phyloP scores from a whole-genome alignment of 1,140 invertebrate genomes.

The Hestina assimilis region DNA sequence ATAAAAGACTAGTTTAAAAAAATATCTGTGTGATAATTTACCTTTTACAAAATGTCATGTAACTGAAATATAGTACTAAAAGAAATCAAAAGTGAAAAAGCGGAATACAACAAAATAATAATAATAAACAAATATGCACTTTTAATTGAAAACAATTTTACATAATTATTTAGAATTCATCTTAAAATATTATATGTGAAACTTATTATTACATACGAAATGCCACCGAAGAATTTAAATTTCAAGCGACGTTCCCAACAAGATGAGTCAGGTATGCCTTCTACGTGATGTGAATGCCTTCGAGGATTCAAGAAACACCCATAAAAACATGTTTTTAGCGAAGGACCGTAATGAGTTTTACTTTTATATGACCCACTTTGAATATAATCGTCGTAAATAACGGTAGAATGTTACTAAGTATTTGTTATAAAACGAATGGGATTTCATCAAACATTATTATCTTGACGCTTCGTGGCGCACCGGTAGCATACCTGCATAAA shows the following conservation, averaged over 20 bases:
- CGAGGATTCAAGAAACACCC: slow-evolving; percentile 19
- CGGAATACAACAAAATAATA: too few species aligned
- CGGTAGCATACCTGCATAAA: too few species aligned
- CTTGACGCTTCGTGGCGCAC: too few species aligned
- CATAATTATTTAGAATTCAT: neutral
- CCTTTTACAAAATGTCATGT: too few species aligned
- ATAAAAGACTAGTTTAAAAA: too few species aligned
- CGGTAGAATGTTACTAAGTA: too few species aligned
- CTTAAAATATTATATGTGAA: neutral
- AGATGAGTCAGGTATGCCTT: slow-evolving; percentile 48
- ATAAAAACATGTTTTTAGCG: slow-evolving; percentile 30
- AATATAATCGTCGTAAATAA: slow-evolving; percentile 11
- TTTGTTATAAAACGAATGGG: too few species aligned
- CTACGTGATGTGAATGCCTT: slow-evolving; percentile 52
- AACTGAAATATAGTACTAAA: too few species aligned
- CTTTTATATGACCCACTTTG: slow-evolving; percentile 21
- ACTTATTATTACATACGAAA: slow-evolving; percentile 4
- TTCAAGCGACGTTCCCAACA: slow-evolving; percentile 36
- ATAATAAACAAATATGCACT: too few species aligned
- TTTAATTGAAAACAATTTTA: neutral
- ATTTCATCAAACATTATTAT: too few species aligned
- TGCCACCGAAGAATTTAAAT: slow-evolving; percentile 44
- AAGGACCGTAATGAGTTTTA: slow-evolving; percentile 26
- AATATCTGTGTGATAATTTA: too few species aligned
- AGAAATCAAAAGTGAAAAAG: too few species aligned